These are phyloP conservation scores for Heliconius ethilla DNA, from an alignment of 2,888 invertebrate species.

Conservation along the genomic window DNA sequence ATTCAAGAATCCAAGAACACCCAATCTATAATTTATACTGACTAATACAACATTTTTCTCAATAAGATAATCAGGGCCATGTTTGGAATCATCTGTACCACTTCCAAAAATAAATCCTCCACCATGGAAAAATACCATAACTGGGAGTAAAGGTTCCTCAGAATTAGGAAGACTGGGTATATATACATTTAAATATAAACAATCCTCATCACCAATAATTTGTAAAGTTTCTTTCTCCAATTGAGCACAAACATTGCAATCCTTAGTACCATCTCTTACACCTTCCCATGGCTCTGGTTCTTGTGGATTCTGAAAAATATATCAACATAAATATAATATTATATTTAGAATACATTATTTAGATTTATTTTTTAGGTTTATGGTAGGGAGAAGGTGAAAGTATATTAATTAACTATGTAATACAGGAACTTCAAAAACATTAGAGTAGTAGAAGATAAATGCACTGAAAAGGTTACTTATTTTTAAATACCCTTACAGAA, in stretches of 20 bases:
- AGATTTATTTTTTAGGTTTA: too few species aligned
- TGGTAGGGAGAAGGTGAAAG: too few species aligned
- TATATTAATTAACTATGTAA: too few species aligned
- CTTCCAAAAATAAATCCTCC: slow-evolving; percentile 74
- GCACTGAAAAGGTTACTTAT: too few species aligned
- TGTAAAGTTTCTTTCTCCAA: slow-evolving; percentile 77
- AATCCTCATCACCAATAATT: slow-evolving; percentile 83
- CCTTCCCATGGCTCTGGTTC: slow-evolving; percentile 80
- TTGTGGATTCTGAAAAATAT: slow-evolving; percentile 62
- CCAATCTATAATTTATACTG: slow-evolving; percentile 72
- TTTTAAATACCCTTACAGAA: too few species aligned
- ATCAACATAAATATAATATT: slow-evolving; percentile 37
- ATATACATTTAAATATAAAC: slow-evolving; percentile 86
- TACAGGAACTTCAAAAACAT: too few species aligned
- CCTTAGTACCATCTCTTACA: slow-evolving; percentile 83
- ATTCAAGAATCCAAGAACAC: slow-evolving; percentile 72
- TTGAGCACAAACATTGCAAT: slow-evolving; percentile 85
- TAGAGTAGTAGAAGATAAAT: too few species aligned
- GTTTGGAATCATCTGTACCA: slow-evolving; percentile 66
- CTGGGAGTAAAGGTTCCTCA: slow-evolving; percentile 55
- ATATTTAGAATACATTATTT: too few species aligned
- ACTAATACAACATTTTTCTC: slow-evolving; percentile 72
- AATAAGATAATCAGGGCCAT: slow-evolving; percentile 73
- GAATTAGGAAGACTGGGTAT: slow-evolving; percentile 74
- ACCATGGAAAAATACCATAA: slow-evolving; percentile 77